These are phyloP conservation scores for Agelastica alni DNA, from an alignment of 2,888 invertebrate genomes.

Conservation along the genomic window DNA sequence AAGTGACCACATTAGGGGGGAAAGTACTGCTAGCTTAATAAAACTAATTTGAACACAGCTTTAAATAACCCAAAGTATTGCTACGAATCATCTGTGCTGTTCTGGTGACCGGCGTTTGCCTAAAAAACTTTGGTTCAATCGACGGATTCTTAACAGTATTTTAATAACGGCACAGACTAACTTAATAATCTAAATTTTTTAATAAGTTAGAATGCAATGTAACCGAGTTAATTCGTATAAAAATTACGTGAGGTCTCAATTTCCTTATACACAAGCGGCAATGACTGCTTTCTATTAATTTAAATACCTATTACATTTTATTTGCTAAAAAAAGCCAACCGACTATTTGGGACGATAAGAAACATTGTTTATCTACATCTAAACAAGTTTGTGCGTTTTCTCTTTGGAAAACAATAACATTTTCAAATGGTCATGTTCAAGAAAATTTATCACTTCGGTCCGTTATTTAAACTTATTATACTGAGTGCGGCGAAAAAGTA, in stretches of 20 bases:
- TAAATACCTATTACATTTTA: constrained; percentile 17
- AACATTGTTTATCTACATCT: neutral
- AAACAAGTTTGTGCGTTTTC: constrained; percentile 2
- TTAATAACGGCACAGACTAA: no score
- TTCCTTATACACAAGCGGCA: constrained; percentile 16
- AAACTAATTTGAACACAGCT: no score
- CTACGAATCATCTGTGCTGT: no score
- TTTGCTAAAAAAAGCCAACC: constrained; percentile 3
- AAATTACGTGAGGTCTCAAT: constrained; percentile 8
- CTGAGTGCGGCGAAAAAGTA: no score
- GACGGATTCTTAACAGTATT: no score
- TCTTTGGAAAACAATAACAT: neutral
- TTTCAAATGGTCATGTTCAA: neutral
- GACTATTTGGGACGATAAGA: constrained; percentile 7
- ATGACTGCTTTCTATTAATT: constrained; percentile 19
- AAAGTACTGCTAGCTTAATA: no score
- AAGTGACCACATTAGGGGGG: no score
- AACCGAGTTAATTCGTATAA: neutral
- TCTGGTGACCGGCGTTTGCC: no score
- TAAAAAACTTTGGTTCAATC: no score
- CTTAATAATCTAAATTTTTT: no score
- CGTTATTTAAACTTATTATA: no score
- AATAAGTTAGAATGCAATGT: neutral
- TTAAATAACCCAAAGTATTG: no score
- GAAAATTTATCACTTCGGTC: neutral